Conservation (phyloP, 2,797 vertebrate species). For the Poeciliopsis presidionis region DNA sequence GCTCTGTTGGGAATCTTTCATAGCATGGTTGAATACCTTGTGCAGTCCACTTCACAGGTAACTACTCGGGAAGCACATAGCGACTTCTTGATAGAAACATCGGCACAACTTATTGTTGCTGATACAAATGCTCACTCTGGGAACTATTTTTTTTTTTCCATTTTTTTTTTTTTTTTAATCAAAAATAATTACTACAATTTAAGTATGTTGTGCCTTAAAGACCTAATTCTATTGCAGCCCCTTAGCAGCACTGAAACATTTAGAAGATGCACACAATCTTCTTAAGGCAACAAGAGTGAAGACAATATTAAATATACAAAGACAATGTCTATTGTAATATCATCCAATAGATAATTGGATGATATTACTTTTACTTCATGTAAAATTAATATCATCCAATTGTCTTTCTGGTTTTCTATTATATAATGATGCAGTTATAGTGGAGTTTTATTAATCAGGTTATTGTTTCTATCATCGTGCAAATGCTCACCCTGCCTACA, state of each 20-base stretch:
- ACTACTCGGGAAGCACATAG: background rate
- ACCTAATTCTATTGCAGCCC: background rate
- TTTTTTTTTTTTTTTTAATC: background rate
- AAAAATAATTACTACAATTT: background rate
- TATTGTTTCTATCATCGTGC: background rate
- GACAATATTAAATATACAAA: background rate
- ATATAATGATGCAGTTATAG: background rate
- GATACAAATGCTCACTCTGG: constrained; percentile 12
- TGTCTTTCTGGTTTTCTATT: background rate
- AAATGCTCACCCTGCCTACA: background rate
- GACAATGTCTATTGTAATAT: no score
- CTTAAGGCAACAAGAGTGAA: background rate
- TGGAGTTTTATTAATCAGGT: background rate
- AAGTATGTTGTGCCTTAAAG: background rate
- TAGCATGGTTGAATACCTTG: constrained; percentile 6
- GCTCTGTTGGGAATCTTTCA: background rate
- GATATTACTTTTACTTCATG: background rate
- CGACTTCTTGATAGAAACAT: constrained; percentile 25
- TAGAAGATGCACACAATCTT: background rate
- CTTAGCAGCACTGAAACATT: background rate
- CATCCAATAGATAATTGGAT: no score
- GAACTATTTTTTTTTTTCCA: background rate
- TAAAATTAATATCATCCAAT: background rate
- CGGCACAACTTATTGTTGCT: constrained; percentile 29
- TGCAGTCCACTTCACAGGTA: constrained; percentile 3